A percentile compares a stretch with the other conserved stretches of the same genome.
Conservation (phyloP, 2,797 vertebrate species). For the Peromyscus eremicus region DNA sequence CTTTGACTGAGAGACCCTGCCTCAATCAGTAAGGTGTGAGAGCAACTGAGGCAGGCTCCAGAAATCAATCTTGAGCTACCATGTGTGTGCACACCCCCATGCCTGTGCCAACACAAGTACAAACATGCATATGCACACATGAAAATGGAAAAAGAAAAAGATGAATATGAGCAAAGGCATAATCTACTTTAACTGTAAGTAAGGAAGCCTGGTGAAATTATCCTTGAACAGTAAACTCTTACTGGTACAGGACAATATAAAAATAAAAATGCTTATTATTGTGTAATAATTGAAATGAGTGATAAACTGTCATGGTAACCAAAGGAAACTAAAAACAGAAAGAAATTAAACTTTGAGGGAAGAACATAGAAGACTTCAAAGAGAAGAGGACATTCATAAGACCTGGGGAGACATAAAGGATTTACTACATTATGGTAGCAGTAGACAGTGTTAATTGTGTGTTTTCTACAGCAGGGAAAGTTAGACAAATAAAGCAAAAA, state of each 20-base stretch:
- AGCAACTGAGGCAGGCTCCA: neutral
- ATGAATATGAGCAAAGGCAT: neutral
- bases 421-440: neutral
- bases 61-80: neutral
- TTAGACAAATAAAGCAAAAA: neutral
- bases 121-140: neutral
- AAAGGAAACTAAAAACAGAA: neutral
- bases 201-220: neutral
- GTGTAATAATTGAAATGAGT: neutral
- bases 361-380: slow-evolving; percentile 8
- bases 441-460: neutral
- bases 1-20: neutral
- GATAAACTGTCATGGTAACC: neutral
- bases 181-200: neutral
- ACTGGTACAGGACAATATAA: neutral
- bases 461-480: neutral
- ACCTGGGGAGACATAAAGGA: neutral
- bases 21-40: neutral
- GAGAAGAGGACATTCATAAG: neutral
- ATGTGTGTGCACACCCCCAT: too few species aligned
- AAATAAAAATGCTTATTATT: slow-evolving; percentile 30
- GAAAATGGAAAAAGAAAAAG: neutral
- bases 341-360: slow-evolving; percentile 17
- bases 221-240: slow-evolving; percentile 7
- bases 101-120: too few species aligned